Conservation (phyloP, 2,113 vertebrate genomes). For the Philantomba maxwellii region DNA sequence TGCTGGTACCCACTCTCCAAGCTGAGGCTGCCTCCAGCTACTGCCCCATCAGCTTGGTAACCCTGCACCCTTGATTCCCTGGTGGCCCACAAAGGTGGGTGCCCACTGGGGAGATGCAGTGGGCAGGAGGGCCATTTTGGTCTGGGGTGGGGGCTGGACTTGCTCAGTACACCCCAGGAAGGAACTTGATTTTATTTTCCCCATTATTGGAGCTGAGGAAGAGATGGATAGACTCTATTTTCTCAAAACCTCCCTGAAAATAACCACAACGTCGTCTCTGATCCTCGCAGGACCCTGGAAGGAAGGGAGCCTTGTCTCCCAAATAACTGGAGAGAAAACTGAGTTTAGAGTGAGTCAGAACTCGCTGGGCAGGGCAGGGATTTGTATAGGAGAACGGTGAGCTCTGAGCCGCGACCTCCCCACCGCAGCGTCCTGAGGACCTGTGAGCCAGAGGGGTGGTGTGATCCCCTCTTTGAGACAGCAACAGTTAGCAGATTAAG, state of each 20-base stretch:
- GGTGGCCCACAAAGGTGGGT: background rate
- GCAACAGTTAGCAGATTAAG: background rate
- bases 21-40: background rate
- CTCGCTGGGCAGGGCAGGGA: background rate
- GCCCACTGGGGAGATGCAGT: too few species aligned
- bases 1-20: background rate
- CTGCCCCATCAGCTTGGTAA: background rate
- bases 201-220: background rate
- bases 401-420: background rate
- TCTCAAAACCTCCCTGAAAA: background rate
- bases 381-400: background rate
- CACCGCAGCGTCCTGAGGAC: background rate
- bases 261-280: accelerated
- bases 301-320: background rate
- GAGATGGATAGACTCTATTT: background rate
- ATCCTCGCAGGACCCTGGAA: background rate
- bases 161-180: background rate
- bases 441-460: background rate
- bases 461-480: background rate
- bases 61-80: too few species aligned
- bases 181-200: background rate
- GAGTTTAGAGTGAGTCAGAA: background rate
- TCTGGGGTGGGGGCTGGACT: background rate
- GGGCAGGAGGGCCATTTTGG: background rate
- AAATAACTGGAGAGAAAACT: background rate